phyloP scores from a whole-genome alignment of 2,888 invertebrate species.

The Mantis religiosa region DNA sequence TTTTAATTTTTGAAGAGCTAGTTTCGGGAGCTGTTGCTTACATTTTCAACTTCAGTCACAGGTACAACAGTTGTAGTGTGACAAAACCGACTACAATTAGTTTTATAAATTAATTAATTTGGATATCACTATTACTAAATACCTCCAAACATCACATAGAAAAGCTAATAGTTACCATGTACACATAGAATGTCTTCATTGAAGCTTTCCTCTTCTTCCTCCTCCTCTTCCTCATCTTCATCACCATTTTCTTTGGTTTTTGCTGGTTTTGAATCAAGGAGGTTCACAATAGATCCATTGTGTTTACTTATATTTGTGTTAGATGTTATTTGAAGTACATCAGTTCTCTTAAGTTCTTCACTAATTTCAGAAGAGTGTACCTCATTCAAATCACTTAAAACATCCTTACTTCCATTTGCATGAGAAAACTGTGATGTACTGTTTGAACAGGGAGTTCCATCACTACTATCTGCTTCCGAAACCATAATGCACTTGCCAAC shows the following conservation, averaged over 20 bases:
- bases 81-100: too few species aligned
- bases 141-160: too few species aligned
- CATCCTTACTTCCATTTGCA: background rate
- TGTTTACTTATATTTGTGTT: background rate
- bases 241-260: background rate
- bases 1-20: too few species aligned
- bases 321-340: background rate
- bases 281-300: background rate
- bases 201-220: conserved; percentile 39
- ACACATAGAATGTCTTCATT: conserved; percentile 54
- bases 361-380: background rate
- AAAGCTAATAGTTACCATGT: conserved; percentile 42
- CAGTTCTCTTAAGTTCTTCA: background rate
- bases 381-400: background rate
- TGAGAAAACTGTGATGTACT: background rate
- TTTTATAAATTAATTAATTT: too few species aligned
- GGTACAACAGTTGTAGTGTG: too few species aligned
- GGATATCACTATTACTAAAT: too few species aligned
- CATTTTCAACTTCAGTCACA: too few species aligned
- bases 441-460: background rate
- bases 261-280: background rate
- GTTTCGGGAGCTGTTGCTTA: too few species aligned
- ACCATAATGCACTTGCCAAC: background rate
- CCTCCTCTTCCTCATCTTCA: conserved; percentile 40
- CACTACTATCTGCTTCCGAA: background rate